Base-by-base conservation (phyloP, 2,888 invertebrate species). In the Drosophila affinis region DNA sequence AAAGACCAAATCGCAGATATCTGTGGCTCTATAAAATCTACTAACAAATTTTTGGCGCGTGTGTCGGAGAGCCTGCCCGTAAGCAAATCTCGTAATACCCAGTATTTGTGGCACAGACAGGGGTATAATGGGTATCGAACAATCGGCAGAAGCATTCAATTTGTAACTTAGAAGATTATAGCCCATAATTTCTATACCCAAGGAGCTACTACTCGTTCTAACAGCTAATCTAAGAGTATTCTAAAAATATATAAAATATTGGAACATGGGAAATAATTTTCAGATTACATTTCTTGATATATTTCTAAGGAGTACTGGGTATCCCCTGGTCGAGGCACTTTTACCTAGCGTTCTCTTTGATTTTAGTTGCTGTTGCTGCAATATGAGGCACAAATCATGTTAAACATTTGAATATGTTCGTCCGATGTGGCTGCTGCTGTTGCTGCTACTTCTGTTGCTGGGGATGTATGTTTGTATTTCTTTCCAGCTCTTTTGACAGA, bases 321-420 rank as follows among this genome's bases (percentile, higher is more conserved):
- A n/a, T 3, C 7, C 3, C 3, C 3, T 3, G 7, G 39, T 39
- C 39, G 39, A 39, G 39, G 2, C 4, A 7, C 6, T 14, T 2
- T 0, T 1, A 2, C 6, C 6, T 3, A 14, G 39, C 2, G 9
- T n/a, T 32, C 14, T 21, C 9, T 67, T 51, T 53, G 32, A n/a
- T 47, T 51, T 58, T 34, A 10, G 21, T 32, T 34, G 46, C 27
- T 27, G 54, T 70, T 71, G 61, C 67, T 72, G 87, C 81, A 86
- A 88, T 70, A 63, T 68, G 88, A 86, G 78, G 81, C 87, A 68
- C 68, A 75, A 83, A 68, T 88, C 77, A 78, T 78, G 84, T 80
- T 83, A 29, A 83, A 80, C 77, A 78, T 87, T 85, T 85, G 74
- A 87, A 84, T 86, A 78, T 87, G 78, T 65, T 65, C 44, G 49